Evolutionary conservation across 1,140 invertebrate species (phyloP), one percentile per base, ranked within the genome.

Genomic region (Ostrea edulis): DNA sequence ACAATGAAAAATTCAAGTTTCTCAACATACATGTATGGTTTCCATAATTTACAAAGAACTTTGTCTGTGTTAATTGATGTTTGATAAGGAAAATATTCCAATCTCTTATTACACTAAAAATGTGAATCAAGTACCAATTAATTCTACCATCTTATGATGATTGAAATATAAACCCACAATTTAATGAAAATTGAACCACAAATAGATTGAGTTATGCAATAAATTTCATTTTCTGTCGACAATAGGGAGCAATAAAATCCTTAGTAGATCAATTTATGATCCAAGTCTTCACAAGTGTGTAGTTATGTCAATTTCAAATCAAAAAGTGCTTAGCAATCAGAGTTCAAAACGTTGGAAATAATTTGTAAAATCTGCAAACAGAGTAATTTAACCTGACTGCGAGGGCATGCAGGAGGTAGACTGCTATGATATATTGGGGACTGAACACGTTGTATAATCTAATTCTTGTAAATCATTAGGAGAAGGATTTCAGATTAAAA

Each of bases 241-340:
- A 77, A 77, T 77, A 44, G 35, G 29, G 68, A 29, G 68, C 29
- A 77, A 77, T 77, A 77, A 77, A 77, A 14, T 77, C 68, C 12
- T 9, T 77, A 77, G 68, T 25, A 77, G 25, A 1, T 35, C 68
- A 77, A 77, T 77, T 77, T 77, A 77, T 77, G 68, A 77, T 77
- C 68, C 29, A 35, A 77, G 68, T 25, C 29, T 77, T 25, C 25
- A 77, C 12, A 12, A 77, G 68, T 77, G 68, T 77, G 68, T 77
- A 77, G 68, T 77, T 77, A 29, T 77, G 68, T 77, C 68, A 77
- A 29, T 77, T 77, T 77, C 35, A 77, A 77, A 77, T 77, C 68
- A 77, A 77, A 77, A 77, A 77, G 68, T 77, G 68, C 68, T 77
- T 77, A 77, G 68, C 25, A 77, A 77, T 77, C 68, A 77, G 68